Evolutionary conservation across 2,113 vertebrate species (phyloP).

Genomic region (Chrysemys picta): DNA sequence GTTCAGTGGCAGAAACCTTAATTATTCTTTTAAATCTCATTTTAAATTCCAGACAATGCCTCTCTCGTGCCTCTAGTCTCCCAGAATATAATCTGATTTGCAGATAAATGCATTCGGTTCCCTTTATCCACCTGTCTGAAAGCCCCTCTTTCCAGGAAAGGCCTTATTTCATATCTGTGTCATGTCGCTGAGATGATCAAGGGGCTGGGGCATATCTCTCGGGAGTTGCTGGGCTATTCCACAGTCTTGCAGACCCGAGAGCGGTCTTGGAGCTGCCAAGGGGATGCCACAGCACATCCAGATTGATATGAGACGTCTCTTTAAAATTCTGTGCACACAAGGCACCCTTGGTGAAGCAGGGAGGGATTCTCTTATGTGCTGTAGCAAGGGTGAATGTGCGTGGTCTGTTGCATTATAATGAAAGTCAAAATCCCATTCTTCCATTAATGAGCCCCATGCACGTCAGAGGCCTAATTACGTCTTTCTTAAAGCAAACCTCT

Average conservation of each 20-base stretch:
- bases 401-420: background rate
- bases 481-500: background rate
- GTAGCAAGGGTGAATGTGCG: background rate
- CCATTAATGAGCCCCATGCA: background rate
- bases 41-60: constrained; percentile 10
- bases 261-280: accelerated
- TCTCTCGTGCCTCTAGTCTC: background rate
- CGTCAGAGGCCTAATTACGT: background rate
- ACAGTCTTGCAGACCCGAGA: background rate
- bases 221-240: background rate
- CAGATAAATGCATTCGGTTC: background rate
- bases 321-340: background rate
- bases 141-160: background rate
- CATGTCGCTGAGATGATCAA: accelerated
- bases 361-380: background rate
- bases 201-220: background rate
- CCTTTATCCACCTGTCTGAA: background rate
- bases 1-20: constrained; percentile 28
- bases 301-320: background rate
- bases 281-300: background rate
- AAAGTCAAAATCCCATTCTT: background rate
- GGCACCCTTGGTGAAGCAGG: background rate
- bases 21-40: constrained; percentile 48
- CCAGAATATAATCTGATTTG: constrained; percentile 4
- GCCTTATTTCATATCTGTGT: background rate